Evolutionary conservation across 2,888 invertebrate species (phyloP), one percentile per base, ranked within the genome.

Genomic region (Lasioglossum malachurum): DNA sequence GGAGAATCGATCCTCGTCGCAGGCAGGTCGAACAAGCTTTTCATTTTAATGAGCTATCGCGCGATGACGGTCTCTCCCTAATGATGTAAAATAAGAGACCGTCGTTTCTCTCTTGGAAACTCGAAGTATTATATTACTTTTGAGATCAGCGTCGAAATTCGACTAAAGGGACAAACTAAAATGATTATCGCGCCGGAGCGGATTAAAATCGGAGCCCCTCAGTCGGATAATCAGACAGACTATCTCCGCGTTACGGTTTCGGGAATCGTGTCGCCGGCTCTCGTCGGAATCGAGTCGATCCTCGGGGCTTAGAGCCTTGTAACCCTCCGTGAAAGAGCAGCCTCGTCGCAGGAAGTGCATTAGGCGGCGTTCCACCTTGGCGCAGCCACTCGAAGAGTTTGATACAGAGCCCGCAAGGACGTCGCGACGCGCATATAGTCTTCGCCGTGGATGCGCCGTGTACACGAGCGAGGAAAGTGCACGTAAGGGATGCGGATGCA

Each of bases 321-420:
- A 91, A 84, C 84, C 86, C 35, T 67, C 81, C 80, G 88, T 74
- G 82, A 79, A 75, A 75, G 88, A 84, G 87, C 74, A 80, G 73
- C 72, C 80, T 1, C 44, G 73, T 75, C 76, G 80, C 87, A 86
- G 92, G 89, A 90, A 92, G 93, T 92, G 90, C 92, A 93, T 93
- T 93, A 93, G 92, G 89, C 90, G 89, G 73, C 89, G 92, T 89
- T 92, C 89, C 87, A 89, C 84, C 89, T 86, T 76, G 87, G 80
- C 84, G 80, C 86, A 83, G 76, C 77, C 69, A 53, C 83, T 87
- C 88, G 83, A 82, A 87, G 90, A 87, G 88, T 88, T 86, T 90
- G 86, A 83, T 87, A 80, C 86, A 88, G 64, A 64, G 88, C 86
- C 86, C 78, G 80, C 75, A 72, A 84, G 88, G 83, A 86, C 83